A percentile compares a stretch with the other conserved stretches of the same genome.
Conservation (phyloP, 2,113 vertebrate genomes). For the Clarias batrachus region DNA sequence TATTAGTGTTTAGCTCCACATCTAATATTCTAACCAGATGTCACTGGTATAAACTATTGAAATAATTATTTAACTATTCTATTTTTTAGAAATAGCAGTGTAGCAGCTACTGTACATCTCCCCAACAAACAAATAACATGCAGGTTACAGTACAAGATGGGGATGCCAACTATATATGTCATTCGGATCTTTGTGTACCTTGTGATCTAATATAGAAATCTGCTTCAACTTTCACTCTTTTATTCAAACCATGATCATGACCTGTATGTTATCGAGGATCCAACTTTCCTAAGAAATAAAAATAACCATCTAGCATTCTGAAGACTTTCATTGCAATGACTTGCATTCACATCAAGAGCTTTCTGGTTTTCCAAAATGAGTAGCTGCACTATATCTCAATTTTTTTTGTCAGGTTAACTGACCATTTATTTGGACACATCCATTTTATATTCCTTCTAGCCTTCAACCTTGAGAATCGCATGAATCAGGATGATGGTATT, state of each 20-base stretch:
- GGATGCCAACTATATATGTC: neutral
- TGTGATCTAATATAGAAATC: neutral
- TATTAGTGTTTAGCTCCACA: neutral
- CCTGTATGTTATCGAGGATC: too few species aligned
- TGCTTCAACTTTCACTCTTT: too few species aligned
- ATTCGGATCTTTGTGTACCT: neutral
- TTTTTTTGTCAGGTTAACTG: neutral
- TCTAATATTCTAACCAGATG: neutral
- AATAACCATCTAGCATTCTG: neutral
- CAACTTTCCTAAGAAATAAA: neutral
- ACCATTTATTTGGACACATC: neutral
- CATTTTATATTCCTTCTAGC: slow-evolving; percentile 42
- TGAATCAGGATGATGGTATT: slow-evolving; percentile 1
- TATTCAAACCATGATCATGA: too few species aligned
- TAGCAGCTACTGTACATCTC: neutral
- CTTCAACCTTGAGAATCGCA: neutral
- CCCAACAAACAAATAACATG: neutral
- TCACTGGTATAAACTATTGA: neutral
- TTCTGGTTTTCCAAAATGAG: neutral
- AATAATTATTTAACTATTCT: neutral
- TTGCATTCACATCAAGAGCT: neutral
- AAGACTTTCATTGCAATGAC: neutral
- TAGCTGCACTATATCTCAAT: neutral
- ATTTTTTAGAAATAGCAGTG: neutral
- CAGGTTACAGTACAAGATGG: neutral